phyloP scores from a whole-genome alignment of 92 coral and sea anemone genomes.

The Porites evermanni region DNA sequence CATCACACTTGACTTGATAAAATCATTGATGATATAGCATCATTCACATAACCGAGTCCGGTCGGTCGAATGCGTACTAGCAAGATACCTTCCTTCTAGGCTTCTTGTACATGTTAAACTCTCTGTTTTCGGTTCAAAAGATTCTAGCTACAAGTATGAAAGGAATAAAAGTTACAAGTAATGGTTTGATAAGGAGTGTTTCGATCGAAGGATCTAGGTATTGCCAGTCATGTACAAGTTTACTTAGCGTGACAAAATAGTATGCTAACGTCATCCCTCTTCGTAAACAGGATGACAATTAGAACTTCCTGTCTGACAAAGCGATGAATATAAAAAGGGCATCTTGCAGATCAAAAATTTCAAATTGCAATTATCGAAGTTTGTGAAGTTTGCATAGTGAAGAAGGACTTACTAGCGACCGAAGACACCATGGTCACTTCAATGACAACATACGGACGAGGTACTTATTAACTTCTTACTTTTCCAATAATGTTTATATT shows the following conservation, averaged over 20 bases:
- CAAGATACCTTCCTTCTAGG: background rate
- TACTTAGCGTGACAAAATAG: background rate
- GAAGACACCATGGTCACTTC: conserved; percentile 5
- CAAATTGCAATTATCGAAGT: background rate
- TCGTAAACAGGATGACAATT: conserved; percentile 14
- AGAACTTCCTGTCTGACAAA: background rate
- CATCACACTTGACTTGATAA: no score
- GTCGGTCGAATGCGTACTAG: background rate
- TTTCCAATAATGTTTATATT: background rate
- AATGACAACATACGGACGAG: conserved; percentile 2
- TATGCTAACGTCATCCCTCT: background rate
- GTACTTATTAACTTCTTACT: background rate
- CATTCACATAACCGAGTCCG: no score
- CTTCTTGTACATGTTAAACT: background rate
- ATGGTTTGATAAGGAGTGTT: no score
- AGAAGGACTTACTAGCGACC: background rate
- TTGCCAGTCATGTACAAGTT: background rate
- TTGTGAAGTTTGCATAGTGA: background rate
- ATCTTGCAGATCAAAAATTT: background rate
- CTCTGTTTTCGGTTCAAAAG: background rate
- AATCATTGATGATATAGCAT: no score
- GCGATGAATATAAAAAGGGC: background rate
- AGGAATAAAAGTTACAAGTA: no score
- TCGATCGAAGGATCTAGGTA: no score
- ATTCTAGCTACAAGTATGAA: background rate